Evolutionary conservation across 2,888 invertebrate species (phyloP), one percentile per base, ranked within the genome.

Genomic region (Dioctria rufipes): DNA sequence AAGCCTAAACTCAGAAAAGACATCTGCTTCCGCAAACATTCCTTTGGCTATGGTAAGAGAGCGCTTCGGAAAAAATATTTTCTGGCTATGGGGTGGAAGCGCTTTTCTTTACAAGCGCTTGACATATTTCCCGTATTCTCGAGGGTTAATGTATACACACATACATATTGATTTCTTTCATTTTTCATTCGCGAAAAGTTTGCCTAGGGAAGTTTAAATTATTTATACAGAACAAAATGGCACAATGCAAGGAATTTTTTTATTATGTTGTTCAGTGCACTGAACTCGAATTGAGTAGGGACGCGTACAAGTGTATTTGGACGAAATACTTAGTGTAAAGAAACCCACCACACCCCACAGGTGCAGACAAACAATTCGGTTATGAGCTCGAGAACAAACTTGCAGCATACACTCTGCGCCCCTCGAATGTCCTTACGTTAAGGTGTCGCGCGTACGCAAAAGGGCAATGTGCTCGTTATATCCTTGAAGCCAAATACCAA

Each of bases 311-410:
- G 5, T 39, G 25, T 25, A 61, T 8, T 4, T n/a, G 6, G 2
- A 61, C 3, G 3, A 37, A 39, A 61, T 61, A 39, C 37, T 39
- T 11, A 61, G 3, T 39, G 61, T 4, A 61, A 61, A 39, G 46
- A 67, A 65, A 63, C 58, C 51, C 63, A 78, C 81, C 81, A 81
- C 81, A 81, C 81, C 81, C 81, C 67, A 81, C 78, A 58, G 67
- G 66, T 49, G 71, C 78, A 81, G 42, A 11, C 43, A 61, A 49
- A 78, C 78, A 78, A 49, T 49, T 60, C 51, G 61, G 61, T 61
- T 61, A 3, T 13, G 25, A 61, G 61, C 25, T 39, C 11, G 37
- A 65, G 60, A 9, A 51, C 63, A 51, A 49, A 73, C 73, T 42
- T 60, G 37, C 37, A 4, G 6, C 37, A 37, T 39, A 61, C 61